Percentiles rank a stretch among this genome's conserved stretches.
phyloP scores from a whole-genome alignment of 2,797 vertebrate genomes.

The Ibycter americanus region DNA sequence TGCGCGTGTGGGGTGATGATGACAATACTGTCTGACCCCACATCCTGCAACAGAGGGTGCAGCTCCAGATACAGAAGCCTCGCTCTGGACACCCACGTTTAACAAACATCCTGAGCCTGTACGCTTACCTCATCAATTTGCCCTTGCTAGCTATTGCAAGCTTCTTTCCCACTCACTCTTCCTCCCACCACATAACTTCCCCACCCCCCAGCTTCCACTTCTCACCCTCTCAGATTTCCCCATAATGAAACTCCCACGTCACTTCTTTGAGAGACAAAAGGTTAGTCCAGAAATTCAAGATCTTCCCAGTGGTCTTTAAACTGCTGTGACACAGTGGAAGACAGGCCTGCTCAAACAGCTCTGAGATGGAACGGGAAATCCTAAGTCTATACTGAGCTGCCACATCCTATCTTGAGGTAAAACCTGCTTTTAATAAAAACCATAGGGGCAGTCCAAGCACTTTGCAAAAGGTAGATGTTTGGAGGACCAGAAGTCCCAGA shows the following conservation, averaged over 20 bases:
- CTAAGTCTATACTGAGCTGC: background rate
- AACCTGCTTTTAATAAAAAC: background rate
- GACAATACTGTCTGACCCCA: background rate
- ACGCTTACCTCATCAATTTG: constrained; percentile 26
- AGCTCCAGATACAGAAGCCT: constrained; percentile 13
- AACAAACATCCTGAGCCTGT: constrained; percentile 5
- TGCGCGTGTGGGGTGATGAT: background rate
- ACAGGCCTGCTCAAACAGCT: background rate
- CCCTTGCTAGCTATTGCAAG: constrained; percentile 8
- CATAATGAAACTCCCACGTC: background rate
- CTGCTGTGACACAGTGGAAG: background rate
- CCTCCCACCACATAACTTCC: background rate
- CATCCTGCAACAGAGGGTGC: background rate
- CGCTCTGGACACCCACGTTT: constrained; percentile 16
- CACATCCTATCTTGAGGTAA: background rate
- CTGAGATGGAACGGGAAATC: background rate
- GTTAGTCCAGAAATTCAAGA: background rate
- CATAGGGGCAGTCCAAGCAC: background rate
- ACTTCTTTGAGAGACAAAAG: background rate
- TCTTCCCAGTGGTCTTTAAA: background rate
- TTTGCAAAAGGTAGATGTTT: background rate
- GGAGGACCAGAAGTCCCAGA: background rate
- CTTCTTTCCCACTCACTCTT: constrained; percentile 37
- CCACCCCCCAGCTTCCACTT: background rate
- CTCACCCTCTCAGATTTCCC: constrained; percentile 12